phyloP scores from a whole-genome alignment of 1,140 invertebrate genomes.

The Papilio xuthus region DNA sequence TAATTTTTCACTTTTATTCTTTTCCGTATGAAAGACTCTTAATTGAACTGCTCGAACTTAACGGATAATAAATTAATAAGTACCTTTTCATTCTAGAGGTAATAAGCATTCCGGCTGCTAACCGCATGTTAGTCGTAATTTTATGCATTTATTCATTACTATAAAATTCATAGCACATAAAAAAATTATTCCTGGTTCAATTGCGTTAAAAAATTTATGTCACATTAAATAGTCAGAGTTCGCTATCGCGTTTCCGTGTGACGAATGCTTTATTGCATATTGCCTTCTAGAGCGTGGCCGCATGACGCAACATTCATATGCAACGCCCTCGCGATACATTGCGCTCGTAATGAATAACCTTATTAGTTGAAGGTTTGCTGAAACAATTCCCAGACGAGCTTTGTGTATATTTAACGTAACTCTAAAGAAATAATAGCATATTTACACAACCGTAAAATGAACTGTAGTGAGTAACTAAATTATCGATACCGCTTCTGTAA shows the following conservation, averaged over 20 bases:
- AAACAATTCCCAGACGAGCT: conserved; percentile 51
- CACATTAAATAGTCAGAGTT: conserved; percentile 40
- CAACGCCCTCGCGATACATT: conserved; percentile 55
- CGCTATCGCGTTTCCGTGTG: conserved; percentile 42
- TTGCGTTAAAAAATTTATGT: conserved; percentile 9
- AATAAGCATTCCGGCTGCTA: background rate
- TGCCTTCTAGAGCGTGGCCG: conserved; percentile 44
- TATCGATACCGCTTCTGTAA: conserved; percentile 56
- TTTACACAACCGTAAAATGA: conserved; percentile 53
- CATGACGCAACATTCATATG: conserved; percentile 60
- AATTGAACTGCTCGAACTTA: background rate
- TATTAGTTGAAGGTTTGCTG: conserved; percentile 61
- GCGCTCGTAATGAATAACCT: conserved; percentile 60
- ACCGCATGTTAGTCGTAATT: background rate
- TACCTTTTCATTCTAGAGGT: background rate
- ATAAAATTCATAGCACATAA: conserved; percentile 1
- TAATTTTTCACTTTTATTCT: background rate
- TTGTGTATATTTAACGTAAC: conserved; percentile 26
- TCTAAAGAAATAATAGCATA: conserved; percentile 42
- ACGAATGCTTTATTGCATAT: conserved; percentile 45
- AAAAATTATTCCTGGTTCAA: background rate
- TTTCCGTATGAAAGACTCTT: background rate
- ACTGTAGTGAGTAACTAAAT: conserved; percentile 54
- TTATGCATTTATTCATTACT: conserved; percentile 12
- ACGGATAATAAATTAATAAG: background rate